These are phyloP conservation scores for Rhyacophila brunnea DNA, from an alignment of 1,140 invertebrate genomes.

Conservation along the genomic window DNA sequence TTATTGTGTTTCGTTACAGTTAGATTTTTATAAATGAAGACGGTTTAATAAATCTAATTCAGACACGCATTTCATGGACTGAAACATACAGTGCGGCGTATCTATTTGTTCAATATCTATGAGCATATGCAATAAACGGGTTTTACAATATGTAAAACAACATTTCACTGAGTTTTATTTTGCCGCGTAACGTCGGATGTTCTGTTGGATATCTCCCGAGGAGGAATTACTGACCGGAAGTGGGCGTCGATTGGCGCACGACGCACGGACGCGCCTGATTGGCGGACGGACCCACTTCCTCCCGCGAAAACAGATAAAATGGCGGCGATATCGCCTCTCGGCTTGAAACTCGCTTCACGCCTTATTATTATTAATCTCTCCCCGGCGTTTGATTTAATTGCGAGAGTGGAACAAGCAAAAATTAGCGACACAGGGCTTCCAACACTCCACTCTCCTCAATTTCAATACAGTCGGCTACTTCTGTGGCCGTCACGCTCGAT, in stretches of 20 bases:
- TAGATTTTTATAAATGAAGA: too few species aligned
- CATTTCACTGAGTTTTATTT: neutral
- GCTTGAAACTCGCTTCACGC: constrained; percentile 5
- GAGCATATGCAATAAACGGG: too few species aligned
- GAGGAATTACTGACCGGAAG: constrained; percentile 24
- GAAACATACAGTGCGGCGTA: too few species aligned
- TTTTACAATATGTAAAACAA: too few species aligned
- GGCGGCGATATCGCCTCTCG: neutral
- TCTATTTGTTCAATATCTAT: too few species aligned
- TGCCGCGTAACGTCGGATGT: constrained; percentile 10
- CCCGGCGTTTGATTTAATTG: constrained; percentile 21
- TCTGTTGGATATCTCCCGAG: constrained; percentile 14
- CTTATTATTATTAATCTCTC: constrained; percentile 24
- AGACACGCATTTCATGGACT: too few species aligned
- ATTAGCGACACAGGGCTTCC: too few species aligned
- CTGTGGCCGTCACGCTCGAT: too few species aligned
- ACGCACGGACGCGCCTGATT: constrained; percentile 16
- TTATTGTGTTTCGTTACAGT: too few species aligned
- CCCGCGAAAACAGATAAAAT: constrained; percentile 11
- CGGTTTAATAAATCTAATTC: too few species aligned
- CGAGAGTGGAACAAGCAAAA: neutral
- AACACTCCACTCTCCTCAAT: too few species aligned
- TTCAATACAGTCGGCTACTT: too few species aligned
- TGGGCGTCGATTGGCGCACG: constrained; percentile 16
- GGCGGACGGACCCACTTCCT: constrained; percentile 26